phyloP scores from a whole-genome alignment of 1,140 invertebrate species.

The Brachionus plicatilis region DNA sequence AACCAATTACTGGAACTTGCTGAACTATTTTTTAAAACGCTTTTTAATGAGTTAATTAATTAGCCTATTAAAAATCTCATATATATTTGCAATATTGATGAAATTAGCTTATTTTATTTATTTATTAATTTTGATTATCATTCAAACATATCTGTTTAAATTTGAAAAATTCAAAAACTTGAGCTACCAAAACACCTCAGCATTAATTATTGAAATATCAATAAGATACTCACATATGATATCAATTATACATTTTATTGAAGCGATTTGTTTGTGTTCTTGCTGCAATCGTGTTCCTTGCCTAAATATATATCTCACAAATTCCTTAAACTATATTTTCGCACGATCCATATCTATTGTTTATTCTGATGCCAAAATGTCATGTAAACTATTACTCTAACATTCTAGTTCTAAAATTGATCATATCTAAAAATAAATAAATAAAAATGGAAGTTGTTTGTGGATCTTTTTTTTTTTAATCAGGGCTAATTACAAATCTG shows the following conservation, averaged over 20 bases:
- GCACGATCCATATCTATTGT: background rate
- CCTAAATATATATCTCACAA: background rate
- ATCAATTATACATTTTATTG: conserved; percentile 26
- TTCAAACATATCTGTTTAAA: conserved; percentile 12
- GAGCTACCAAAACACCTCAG: conserved; percentile 8
- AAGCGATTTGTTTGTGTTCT: conserved; percentile 19
- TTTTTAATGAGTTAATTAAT: conserved; percentile 9
- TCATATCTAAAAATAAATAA: background rate
- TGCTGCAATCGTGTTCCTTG: background rate
- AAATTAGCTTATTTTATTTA: conserved; percentile 5
- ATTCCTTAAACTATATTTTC: background rate
- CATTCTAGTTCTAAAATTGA: background rate
- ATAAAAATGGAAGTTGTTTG: background rate
- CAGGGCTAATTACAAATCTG: background rate
- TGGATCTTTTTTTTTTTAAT: background rate
- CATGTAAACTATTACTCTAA: conserved; percentile 31
- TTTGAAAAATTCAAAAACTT: background rate
- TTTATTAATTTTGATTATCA: conserved; percentile 31
- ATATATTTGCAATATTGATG: background rate
- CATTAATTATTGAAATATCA: background rate
- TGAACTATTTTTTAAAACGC: background rate
- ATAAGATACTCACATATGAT: conserved; percentile 8
- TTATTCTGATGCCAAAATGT: conserved; percentile 17
- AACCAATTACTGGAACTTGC: background rate
- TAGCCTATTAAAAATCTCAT: background rate